Base-by-base conservation (phyloP, 1,140 invertebrate genomes). In the Brachionus manjavacas region DNA sequence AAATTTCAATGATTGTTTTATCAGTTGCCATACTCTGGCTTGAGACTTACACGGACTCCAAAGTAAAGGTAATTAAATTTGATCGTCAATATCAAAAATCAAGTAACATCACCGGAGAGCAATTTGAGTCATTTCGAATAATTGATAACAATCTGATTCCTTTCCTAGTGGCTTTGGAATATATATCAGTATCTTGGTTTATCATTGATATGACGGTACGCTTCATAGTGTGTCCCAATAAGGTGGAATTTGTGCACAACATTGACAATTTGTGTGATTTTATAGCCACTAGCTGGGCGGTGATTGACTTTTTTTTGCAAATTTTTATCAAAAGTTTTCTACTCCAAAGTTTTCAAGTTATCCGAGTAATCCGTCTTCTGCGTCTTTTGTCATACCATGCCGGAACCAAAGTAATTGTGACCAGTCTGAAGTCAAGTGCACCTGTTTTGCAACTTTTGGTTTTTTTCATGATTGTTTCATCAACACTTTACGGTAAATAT, bases 391-490 rank as follows among this genome's bases (percentile, higher is more conserved):
- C 87, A 7, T 87, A 89, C 74, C 86, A 89, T 28, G 87, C 86
- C 49, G 88, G 88, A 7, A 74, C 89, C 23, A 89, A 89, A 85
- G 88, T 90, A 35, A 85, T 90, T 35, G 86, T 86, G 46, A 87
- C 88, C 35, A 88, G 88, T 79, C 85, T 89, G 9, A 87, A 87
- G 76, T 88, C 88, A 16, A 89, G 88, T 85, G 87, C 88, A 12
- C 87, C 87, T 52, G 88, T 89, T 72, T 84, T 90, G 6, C 70
- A 88, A 0, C 91, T 98, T 41, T 91, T 99, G 85, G 95, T 98
- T 85, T 96, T 98, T 91, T 97, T 99, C 92, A 92, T 99, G 85
- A 94, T 97, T 85, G 92, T 98, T 86, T 95, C 95, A 87, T 97
- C 98, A 88, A 94, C 98, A 83, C 96, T 98, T 88, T 99, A 98